A percentile compares a stretch with the other conserved stretches of the same genome.
Conservation (phyloP, 2,888 invertebrate species). For the Piscicola geometra region DNA sequence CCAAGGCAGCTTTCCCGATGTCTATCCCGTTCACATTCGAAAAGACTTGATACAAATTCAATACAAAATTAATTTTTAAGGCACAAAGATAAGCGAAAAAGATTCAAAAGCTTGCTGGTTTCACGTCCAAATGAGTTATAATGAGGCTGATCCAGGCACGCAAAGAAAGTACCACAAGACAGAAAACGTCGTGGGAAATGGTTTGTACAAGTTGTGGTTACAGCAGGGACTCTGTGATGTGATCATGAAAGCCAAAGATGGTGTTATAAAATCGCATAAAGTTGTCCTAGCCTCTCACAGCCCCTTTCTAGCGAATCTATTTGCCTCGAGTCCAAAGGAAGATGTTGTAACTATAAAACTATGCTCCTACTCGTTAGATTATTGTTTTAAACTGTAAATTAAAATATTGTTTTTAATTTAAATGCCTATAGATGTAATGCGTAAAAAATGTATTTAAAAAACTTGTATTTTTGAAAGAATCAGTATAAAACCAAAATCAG, state of each 20-base stretch:
- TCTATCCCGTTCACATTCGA: no score
- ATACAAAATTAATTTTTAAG: no score
- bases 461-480: not conserved
- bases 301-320: constrained; percentile 14
- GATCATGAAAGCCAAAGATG: constrained; percentile 10
- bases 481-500: no score
- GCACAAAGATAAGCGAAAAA: no score
- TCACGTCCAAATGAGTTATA: no score
- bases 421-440: no score
- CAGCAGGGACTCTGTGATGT: constrained; percentile 24
- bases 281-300: constrained; percentile 26
- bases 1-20: no score
- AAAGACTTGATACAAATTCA: no score
- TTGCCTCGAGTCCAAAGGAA: not conserved
- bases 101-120: no score
- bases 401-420: no score
- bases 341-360: constrained; percentile 19
- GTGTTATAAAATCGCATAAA: constrained; percentile 19
- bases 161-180: not conserved
- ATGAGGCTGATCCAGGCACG: not conserved
- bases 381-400: not conserved
- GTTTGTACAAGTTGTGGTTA: constrained; percentile 22
- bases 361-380: constrained; percentile 5
- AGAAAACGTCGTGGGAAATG: constrained; percentile 11
- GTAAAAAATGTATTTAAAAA: no score